Base-by-base conservation (phyloP, 2,797 vertebrate species). In the Dendrocincla tyrannina region DNA sequence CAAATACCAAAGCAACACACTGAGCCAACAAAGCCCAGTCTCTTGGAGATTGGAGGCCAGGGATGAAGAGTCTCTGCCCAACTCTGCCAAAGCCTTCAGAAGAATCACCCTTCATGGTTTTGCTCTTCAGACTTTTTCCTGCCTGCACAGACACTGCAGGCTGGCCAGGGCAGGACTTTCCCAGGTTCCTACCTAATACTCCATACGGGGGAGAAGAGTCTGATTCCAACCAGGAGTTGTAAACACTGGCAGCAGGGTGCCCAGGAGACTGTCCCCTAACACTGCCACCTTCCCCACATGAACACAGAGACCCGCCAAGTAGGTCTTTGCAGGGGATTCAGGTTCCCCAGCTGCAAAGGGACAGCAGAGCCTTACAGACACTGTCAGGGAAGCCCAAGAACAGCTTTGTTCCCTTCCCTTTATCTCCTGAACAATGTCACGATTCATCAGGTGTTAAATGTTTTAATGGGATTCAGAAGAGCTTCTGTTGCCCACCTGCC, bases 361-460 rank as follows among this genome's bases (percentile, higher is more conserved):
- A 56, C 17, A 59, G 67, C 55, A 58, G 30, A 87, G 18, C 80
- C 80, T 47, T 22, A 32, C 59, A 58, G 41, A 76, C 25, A 72
- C 18, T 8, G 30, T 16, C 59, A 79, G 83, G 47, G n/a, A 90
- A 94, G 83, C 81, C 56, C 81, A 55, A 79, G 64, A 80, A 88
- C 79, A 81, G 82, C 73, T 94, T 95, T 97, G 85, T 97, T 96
- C 95, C 56, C 47, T 74, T 89, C 23, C 46, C 73, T 94, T 97
- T 96, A 78, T 96, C 79, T 93, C 59, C 41, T 63, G 73, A 73
- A 97, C 92, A 97, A 97, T 92, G 49, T 73, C 67, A 59, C 24
- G 32, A 94, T 93, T 93, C 88, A 93, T 91, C 80, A 91, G 92
- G 91, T 96, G 96, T 94, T 97, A 96, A 96, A 96, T 96, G 95